Base-by-base conservation (phyloP, 2,113 vertebrate genomes). In the Corythoichthys intestinalis region DNA sequence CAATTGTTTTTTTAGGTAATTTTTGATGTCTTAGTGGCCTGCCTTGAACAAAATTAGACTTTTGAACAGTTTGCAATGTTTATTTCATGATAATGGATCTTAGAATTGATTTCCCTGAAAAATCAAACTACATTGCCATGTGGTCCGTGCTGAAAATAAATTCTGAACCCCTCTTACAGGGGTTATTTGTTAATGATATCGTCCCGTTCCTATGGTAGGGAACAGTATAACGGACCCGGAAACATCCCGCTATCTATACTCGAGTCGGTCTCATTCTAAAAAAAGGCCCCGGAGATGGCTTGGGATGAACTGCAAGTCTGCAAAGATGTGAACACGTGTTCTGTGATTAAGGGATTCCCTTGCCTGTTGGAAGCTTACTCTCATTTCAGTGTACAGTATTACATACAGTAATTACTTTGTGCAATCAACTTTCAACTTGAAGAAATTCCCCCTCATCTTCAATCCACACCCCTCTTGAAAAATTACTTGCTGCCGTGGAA, bases 201-300 rank as follows among this genome's bases (percentile, higher is more conserved):
- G 12, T 37, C 34, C 56, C 6, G 34, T 37, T 58, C 13, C 11
- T 15, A 14, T 37, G 34, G 9, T 37, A 37, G 56, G 2, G 56
- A 14, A 7, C 12, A 35, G 28, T 74, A 69, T 56, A 70, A 44
- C 50, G 73, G 62, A 53, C 70, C 74, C 76, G 64, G 75, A 85
- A 81, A 71, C 78, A 78, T 80, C 72, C 70, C 74, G 88, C 90
- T 91, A 91, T 91, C 84, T 91, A 90, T 91, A 91, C 88, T 88
- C 85, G 85, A 77, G 83, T 76, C 81, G 83, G 84, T 90, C 90
- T 84, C 81, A 69, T 67, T 79, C 87, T 90, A 86, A 89, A 91
- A 78, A 81, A 87, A 88, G 86, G 65, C 82, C 78, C 84, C 84
- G 81, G 84, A 87, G 83, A 79, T 64, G 66, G 71, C 77, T 59